Percentiles rank a stretch among this genome's conserved stretches.
These are phyloP conservation scores for Pelobates fuscus DNA, from an alignment of 2,113 vertebrate genomes.

Conservation along the genomic window DNA sequence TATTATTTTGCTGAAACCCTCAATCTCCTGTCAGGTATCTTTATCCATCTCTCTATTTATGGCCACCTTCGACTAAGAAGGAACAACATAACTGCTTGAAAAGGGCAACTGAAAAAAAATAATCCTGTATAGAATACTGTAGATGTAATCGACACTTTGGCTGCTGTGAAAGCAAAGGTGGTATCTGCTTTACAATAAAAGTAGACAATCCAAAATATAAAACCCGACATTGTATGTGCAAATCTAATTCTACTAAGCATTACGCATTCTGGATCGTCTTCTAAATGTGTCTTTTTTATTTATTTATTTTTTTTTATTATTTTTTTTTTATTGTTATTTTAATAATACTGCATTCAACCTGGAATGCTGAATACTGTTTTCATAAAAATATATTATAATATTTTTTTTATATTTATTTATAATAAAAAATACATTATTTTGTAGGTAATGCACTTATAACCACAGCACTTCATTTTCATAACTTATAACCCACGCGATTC, in stretches of 20 bases:
- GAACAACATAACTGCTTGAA: not conserved
- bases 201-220: too few relatives aligned
- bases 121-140: not conserved
- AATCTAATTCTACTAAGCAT: too few relatives aligned
- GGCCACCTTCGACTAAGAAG: not conserved
- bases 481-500: slow-evolving; percentile 20
- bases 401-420: slow-evolving; percentile 19
- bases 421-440: slow-evolving; percentile 19
- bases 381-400: not conserved
- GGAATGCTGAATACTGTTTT: slow-evolving; percentile 66
- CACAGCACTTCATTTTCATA: slow-evolving; percentile 30
- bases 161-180: too few relatives aligned
- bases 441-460: slow-evolving; percentile 31
- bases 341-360: slow-evolving; percentile 60
- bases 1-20: not conserved
- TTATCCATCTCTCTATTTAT: not conserved
- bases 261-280: slow-evolving; percentile 71
- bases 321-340: not conserved
- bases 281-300: slow-evolving; percentile 54
- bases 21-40: not conserved
- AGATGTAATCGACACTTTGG: not conserved
- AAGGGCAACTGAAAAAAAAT: not conserved
- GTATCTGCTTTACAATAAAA: too few relatives aligned
- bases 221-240: too few relatives aligned
- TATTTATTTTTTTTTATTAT: slow-evolving; percentile 2